Evolutionary conservation across 2,113 vertebrate species (phyloP), one percentile per base, ranked within the genome.

Genomic region (Notothenia coriiceps): DNA sequence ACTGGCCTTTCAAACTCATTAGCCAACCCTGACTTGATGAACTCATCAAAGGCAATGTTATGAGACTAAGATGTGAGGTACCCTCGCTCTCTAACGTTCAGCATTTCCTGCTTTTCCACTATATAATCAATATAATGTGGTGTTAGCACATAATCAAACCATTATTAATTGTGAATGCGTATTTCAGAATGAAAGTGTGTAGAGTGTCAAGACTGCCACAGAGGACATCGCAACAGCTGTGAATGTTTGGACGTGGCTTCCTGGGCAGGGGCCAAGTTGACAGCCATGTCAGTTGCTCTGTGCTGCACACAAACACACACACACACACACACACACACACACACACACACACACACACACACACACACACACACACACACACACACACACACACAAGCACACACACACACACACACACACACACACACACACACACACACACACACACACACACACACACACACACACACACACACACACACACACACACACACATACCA

Each of bases 11-110:
- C 87, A 86, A 87, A 87, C 70, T 93, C 88, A 90, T 92, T 89
- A 91, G 90, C 72, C 77, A 87, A 74, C 74, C 72, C 82, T 67
- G 83, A 90, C 54, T 70, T 91, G 91, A 94, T 80, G 83, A 92
- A 90, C 85, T 93, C 84, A 92, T 94, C 90, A 94, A 92, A 94
- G 82, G 79, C 74, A 71, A 84, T 83, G 79, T 84, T 77, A 86
- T 73, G 75, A 71, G 62, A 70, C 20, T 3, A 74, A 82, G 73
- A 77, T 74, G 78, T 35, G 49, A 74, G 73, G 55, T 61, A 60
- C 40, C 67, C 10, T 18, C 1, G 1, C 54, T 52, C 33, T 70
- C 52, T 22, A 33, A 65, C 17, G 6, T 69, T 80, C 52, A 22
- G 46, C 10, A 10, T 56, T 80, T 80, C 64, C 75, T 43, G 54